phyloP scores from a whole-genome alignment of 2,113 vertebrate genomes.

The Vulpes ferrilata region DNA sequence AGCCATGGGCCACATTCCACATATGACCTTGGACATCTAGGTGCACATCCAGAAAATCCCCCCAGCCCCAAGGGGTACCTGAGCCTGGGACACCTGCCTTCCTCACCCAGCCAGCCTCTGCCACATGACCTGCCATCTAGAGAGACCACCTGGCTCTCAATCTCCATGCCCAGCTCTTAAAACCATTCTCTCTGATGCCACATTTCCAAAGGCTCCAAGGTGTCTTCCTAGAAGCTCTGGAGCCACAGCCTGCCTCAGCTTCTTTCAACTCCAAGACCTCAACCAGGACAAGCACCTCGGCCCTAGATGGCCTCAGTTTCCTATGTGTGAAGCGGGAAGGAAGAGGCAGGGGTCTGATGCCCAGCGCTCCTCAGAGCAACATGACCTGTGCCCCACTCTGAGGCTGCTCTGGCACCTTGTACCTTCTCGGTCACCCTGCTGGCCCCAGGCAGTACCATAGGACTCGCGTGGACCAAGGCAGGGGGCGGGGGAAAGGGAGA shows the following conservation, averaged over 20 bases:
- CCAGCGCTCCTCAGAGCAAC: background rate
- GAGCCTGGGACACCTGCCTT: background rate
- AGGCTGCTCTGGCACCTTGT: background rate
- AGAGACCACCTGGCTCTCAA: fast-evolving
- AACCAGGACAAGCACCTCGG: background rate
- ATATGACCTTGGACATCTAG: background rate
- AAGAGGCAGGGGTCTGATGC: background rate
- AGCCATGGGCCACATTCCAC: background rate
- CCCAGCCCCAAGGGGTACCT: background rate
- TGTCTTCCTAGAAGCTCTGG: background rate
- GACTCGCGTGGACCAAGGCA: no score
- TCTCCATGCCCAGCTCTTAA: background rate
- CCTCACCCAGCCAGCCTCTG: background rate
- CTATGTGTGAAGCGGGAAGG: background rate
- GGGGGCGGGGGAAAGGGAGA: background rate
- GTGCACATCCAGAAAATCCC: background rate
- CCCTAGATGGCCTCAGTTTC: background rate
- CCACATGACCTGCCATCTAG: background rate
- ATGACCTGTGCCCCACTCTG: background rate
- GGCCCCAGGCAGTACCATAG: background rate
- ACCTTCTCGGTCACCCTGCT: background rate
- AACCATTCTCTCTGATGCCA: background rate
- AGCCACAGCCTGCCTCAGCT: background rate
- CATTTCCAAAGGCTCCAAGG: no score
- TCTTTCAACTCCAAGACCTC: background rate